phyloP scores from a whole-genome alignment of 2,888 invertebrate genomes.

The Eristalinus sepulchralis region DNA sequence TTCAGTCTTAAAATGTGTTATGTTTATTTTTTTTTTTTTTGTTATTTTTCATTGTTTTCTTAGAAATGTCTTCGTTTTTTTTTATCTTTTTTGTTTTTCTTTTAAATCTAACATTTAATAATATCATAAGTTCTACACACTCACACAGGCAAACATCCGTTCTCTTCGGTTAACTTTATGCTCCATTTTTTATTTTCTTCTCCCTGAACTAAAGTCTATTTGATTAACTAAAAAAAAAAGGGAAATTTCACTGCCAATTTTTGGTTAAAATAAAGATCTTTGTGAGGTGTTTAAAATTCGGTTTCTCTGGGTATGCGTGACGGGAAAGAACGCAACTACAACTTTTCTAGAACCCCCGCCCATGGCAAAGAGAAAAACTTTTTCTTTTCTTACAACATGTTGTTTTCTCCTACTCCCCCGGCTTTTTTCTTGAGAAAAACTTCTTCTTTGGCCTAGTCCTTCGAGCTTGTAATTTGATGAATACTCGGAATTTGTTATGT shows the following conservation, averaged over 20 bases:
- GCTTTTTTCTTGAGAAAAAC: background rate
- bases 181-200: background rate
- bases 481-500: background rate
- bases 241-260: background rate
- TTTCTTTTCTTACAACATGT: background rate
- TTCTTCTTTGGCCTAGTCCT: background rate
- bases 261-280: background rate
- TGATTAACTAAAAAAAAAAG: background rate
- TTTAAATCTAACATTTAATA: constrained; percentile 54
- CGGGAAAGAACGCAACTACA: background rate
- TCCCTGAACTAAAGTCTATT: constrained; percentile 3
- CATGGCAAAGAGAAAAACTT: background rate
- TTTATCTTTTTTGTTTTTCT: constrained; percentile 13
- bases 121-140: constrained; percentile 64
- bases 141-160: constrained; percentile 48
- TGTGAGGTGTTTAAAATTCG: background rate
- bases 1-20: constrained; percentile 69
- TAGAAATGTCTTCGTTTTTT: constrained; percentile 38
- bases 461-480: constrained; percentile 25
- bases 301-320: background rate
- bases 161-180: constrained; percentile 52
- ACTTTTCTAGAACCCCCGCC: background rate
- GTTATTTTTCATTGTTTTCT: constrained; percentile 18
- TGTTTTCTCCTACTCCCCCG: background rate
- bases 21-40: constrained; percentile 24